Evolutionary conservation across 2,888 invertebrate species (phyloP), one percentile per base, ranked within the genome.

Genomic region (Phaedon cochleariae): DNA sequence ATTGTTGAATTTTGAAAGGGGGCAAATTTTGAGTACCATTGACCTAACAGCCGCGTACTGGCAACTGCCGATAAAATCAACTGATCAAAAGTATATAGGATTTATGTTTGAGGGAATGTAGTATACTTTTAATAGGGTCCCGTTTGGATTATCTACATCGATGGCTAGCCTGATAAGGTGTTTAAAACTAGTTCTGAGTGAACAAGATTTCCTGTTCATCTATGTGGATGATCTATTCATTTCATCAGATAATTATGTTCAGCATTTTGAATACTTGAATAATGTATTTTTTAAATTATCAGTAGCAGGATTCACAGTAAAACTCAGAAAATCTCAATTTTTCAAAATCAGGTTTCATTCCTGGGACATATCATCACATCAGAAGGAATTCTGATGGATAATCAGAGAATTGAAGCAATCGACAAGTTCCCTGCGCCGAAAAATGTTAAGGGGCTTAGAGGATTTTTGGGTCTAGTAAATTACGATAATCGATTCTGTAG

Each of bases 1-100:
- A n/a, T 37, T 61, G n/a, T 17, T 61, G 3, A 61, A 45, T 53
- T 53, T 53, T 26, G 52, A 61, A 53, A n/a, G 46, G 12, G 53
- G 41, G 2, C 60, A 41, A 45, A 53, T 61, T 29, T 1, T 53
- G 22, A 61, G 53, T 26, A 61, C 52, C 1, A 17, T 60, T 17
- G 41, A 52, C 22, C 26, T 52, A n/a, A 52, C 60, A 21, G n/a
- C 26, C 9, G 51, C 60, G 2, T 52, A 61, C 41, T 61, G 52
- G 53, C 41, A 60, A 45, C 22, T 53, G 26, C 45, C 52, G 2
- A 22, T 60, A n/a, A 46, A 46, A 17, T 4, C n/a, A 18, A 26
- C 15, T n/a, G 22, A 53, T 22, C 20, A 48, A 4, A 60, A 45
- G 53, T 53, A 45, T 53, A 41, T 52, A 7, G 45, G 31, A 4